phyloP scores from a whole-genome alignment of 1,140 invertebrate genomes.

The Hylaeus volcanicus region DNA sequence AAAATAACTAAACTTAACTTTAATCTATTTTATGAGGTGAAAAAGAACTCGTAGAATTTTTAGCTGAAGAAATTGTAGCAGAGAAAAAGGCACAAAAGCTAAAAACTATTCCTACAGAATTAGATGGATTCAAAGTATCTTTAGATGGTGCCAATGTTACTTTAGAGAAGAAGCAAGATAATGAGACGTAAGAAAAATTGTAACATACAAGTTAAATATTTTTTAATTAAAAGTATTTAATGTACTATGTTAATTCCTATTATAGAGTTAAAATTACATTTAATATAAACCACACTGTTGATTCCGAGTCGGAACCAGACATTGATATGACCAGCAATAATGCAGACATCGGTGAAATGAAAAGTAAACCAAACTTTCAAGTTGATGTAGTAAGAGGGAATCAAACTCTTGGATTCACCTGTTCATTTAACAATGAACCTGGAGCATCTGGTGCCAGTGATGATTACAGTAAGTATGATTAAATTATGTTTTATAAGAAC shows the following conservation, averaged over 20 bases:
- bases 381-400: slow-evolving; percentile 89
- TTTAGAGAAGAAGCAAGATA: slow-evolving; percentile 85
- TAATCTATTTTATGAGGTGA: slow-evolving; percentile 84
- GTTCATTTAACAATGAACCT: slow-evolving; percentile 86
- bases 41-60: slow-evolving; percentile 91
- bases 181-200: slow-evolving; percentile 85
- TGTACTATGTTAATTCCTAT: slow-evolving; percentile 17
- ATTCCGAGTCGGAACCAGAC: slow-evolving; percentile 87
- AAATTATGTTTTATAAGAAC: slow-evolving; percentile 59
- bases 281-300: slow-evolving; percentile 95
- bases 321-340: slow-evolving; percentile 84
- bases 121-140: slow-evolving; percentile 90
- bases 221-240: background rate
- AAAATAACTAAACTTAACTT: background rate
- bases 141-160: slow-evolving; percentile 89
- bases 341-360: slow-evolving; percentile 89
- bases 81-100: slow-evolving; percentile 91
- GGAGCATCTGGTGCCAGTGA: slow-evolving; percentile 85
- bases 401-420: slow-evolving; percentile 90
- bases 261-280: slow-evolving; percentile 88
- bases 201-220: background rate
- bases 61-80: slow-evolving; percentile 93
- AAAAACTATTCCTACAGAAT: slow-evolving; percentile 86
- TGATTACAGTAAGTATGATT: slow-evolving; percentile 84
- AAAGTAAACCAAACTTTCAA: slow-evolving; percentile 92